Conservation (phyloP, 1,140 invertebrate genomes). For the Colletes gigas region DNA sequence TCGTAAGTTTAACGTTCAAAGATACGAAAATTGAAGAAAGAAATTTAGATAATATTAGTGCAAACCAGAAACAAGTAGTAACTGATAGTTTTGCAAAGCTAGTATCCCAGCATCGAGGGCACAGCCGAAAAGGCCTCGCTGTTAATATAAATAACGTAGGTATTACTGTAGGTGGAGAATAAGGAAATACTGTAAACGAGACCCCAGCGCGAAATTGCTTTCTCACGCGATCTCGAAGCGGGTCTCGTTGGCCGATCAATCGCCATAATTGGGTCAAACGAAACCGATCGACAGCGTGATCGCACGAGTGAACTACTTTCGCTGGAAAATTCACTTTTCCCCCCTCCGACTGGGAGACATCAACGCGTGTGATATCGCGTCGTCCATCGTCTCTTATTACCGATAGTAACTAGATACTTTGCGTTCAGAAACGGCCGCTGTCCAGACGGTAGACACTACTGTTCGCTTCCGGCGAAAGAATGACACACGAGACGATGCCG, state of each 20-base stretch:
- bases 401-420: conserved; percentile 50
- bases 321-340: conserved; percentile 8
- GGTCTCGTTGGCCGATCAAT: background rate
- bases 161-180: no score
- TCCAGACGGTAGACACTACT: conserved; percentile 17
- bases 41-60: no score
- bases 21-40: no score
- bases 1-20: no score
- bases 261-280: background rate
- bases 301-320: conserved; percentile 6
- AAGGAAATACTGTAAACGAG: background rate
- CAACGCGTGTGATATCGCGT: background rate
- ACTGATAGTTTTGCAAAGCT: no score
- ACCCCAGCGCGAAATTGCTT: no score
- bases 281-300: background rate
- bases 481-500: conserved; percentile 32
- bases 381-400: conserved; percentile 3
- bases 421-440: conserved; percentile 28
- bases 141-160: no score
- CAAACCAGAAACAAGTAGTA: no score
- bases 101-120: no score
- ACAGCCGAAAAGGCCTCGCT: no score
- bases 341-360: background rate
- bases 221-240: background rate
- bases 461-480: conserved; percentile 23